A percentile compares a stretch with the other conserved stretches of the same genome.
These are phyloP conservation scores for Pilophorus perplexus DNA, from an alignment of 2,888 invertebrate genomes.

Conservation along the genomic window DNA sequence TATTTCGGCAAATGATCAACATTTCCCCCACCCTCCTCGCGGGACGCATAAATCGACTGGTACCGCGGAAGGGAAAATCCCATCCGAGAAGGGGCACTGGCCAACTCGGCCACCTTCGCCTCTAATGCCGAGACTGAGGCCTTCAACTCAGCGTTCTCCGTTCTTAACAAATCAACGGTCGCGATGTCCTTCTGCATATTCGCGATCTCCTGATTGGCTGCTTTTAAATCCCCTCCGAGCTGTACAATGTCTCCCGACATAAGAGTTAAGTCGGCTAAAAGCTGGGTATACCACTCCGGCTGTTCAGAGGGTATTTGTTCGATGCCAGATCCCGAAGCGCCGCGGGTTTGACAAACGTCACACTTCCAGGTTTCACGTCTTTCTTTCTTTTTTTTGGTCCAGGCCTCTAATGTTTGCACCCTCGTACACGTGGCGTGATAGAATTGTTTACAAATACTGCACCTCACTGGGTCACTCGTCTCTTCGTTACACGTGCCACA, in stretches of 20 bases:
- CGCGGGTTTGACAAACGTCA: neutral
- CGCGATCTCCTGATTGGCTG: neutral
- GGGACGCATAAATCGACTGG: no score
- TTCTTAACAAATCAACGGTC: no score
- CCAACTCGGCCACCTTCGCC: neutral
- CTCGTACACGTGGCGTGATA: neutral
- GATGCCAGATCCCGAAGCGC: neutral
- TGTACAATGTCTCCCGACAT: no score
- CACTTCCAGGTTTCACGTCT: neutral
- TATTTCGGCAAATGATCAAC: neutral
- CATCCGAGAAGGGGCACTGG: neutral
- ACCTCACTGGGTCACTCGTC: no score
- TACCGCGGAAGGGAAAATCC: neutral
- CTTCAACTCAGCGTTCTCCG: no score
- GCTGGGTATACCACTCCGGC: neutral
- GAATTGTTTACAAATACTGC: neutral
- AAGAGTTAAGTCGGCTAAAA: neutral
- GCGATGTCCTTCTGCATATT: neutral
- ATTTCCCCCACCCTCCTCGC: neutral
- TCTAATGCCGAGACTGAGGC: neutral
- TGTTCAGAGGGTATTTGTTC: neutral
- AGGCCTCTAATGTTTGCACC: neutral
- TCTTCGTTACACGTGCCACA: no score
- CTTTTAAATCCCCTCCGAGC: neutral
- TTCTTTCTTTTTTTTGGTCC: neutral